Conservation (phyloP, 2,113 vertebrate species). For the Pachyramphus minor region DNA sequence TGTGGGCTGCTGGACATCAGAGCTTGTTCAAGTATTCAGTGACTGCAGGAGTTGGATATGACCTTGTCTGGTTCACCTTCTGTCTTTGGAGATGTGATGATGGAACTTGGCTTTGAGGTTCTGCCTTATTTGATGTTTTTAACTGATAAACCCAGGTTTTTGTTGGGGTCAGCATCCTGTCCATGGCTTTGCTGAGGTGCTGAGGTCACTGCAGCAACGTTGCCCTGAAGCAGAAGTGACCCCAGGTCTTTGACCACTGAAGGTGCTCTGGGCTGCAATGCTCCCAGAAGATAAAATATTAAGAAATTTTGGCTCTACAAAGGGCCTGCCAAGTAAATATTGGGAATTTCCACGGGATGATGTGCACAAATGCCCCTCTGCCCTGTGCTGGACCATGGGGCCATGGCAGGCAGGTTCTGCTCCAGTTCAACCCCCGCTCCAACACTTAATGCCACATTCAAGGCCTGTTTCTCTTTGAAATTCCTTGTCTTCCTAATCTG, state of each 20-base stretch:
- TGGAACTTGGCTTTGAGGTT: background rate
- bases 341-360: background rate
- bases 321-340: fast-evolving
- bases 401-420: background rate
- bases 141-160: background rate
- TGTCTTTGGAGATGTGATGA: background rate
- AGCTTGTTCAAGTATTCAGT: background rate
- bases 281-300: background rate
- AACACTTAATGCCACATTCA: background rate
- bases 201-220: background rate
- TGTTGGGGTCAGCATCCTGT: background rate
- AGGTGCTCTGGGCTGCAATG: background rate
- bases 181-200: background rate
- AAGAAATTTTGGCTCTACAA: background rate
- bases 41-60: background rate
- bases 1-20: background rate
- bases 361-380: too few relatives aligned
- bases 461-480: background rate
- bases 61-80: fast-evolving
- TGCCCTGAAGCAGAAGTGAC: background rate
- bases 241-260: background rate
- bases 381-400: background rate
- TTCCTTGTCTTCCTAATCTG: background rate
- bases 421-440: background rate
- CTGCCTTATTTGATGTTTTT: background rate